phyloP scores from a whole-genome alignment of 2,888 invertebrate genomes.

The Tromatobia lineatoria region DNA sequence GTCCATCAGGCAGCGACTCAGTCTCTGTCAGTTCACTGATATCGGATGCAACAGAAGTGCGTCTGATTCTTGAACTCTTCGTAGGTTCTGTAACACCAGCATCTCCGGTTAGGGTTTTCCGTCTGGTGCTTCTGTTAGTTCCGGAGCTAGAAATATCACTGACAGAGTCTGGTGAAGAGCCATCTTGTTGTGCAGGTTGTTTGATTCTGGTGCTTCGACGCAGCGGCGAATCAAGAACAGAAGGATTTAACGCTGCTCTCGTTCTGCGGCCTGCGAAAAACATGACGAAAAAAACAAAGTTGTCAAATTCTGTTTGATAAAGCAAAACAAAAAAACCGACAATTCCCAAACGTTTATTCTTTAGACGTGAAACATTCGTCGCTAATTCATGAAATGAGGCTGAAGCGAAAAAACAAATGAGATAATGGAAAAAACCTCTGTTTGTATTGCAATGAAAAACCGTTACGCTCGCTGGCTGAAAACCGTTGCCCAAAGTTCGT shows the following conservation, averaged over 20 bases:
- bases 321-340: slow-evolving; percentile 41
- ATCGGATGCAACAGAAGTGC: slow-evolving; percentile 72
- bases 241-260: slow-evolving; percentile 51
- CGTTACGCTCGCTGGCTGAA: no score
- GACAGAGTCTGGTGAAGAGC: slow-evolving; percentile 73
- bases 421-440: neutral
- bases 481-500: neutral
- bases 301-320: neutral
- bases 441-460: slow-evolving; percentile 42
- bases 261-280: slow-evolving; percentile 67
- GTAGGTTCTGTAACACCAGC: neutral
- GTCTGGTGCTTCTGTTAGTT: slow-evolving; percentile 58
- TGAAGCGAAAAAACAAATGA: neutral
- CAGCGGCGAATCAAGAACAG: slow-evolving; percentile 73
- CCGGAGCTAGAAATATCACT: slow-evolving; percentile 65
- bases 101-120: slow-evolving; percentile 65
- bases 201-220: slow-evolving; percentile 76
- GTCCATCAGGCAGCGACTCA: slow-evolving; percentile 60
- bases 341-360: slow-evolving; percentile 28
- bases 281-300: neutral
- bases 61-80: slow-evolving; percentile 68
- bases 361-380: slow-evolving; percentile 2
- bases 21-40: slow-evolving; percentile 69
- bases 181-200: slow-evolving; percentile 65
- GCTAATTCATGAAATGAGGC: neutral